Evolutionary conservation across 2,797 vertebrate species (phyloP), one percentile per base, ranked within the genome.

Genomic region (Pagetopsis macropterus): DNA sequence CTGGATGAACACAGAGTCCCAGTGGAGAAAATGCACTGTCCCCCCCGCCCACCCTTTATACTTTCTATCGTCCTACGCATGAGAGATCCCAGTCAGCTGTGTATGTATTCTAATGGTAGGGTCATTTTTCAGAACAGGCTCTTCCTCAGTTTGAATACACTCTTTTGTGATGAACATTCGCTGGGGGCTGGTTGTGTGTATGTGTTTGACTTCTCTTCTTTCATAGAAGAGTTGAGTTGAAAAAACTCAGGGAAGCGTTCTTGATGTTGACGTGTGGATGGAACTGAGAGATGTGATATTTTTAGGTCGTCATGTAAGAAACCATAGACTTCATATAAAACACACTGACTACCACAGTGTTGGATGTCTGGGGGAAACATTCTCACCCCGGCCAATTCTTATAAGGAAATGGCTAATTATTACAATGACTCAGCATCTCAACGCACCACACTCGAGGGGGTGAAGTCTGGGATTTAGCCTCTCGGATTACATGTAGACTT

Each of bases 61-160:
- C 76, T 79, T 57, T 76, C 41, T 73, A 62, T 81, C 83, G 80
- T 82, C 84, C 83, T 82, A 87, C 77, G 84, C 90, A 87, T 91
- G 89, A 92, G 75, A 82, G 88, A 87, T 78, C 79, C 75, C 84
- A 89, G 81, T 93, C 84, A 85, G 81, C 87, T 90, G 83, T 65
- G 70, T 83, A 15, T 78, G 50, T 84, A 48, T 65, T 83, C 73
- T 84, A 58, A 70, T 84, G 72, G 71, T 58, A 62, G 45, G 70
- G 49, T 74, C 65, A 37, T 64, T 85, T 87, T 60, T 62, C 19
- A 58, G 75, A 75, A 82, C 59, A 69, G 58, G 50, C 81, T 71
- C 48, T 60, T 84, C 61, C 79, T 86, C 74, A 61, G 52, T 57
- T 68, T 83, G 40, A 87, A 74, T 67, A 48, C 49, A 65, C 54